Base-by-base conservation (phyloP, 2,113 vertebrate genomes). In the Orcinus orca region DNA sequence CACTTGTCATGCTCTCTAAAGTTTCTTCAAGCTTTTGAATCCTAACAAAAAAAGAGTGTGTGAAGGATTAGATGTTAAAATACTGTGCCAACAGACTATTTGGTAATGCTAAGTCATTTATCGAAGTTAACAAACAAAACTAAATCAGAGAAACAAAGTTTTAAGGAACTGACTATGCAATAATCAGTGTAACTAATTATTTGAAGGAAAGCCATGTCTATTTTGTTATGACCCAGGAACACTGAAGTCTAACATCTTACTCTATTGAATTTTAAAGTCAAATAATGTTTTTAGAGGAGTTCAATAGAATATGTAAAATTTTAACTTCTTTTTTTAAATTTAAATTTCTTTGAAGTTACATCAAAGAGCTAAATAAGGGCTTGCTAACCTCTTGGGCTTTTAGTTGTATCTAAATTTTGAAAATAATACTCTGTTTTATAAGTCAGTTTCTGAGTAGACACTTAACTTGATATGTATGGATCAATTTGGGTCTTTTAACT, bases 311-410 rank as follows among this genome's bases (percentile, higher is more conserved):
- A 53, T n/a, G 13, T 38, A 85, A 77, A 88, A 62, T 73, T 95
- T 77, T 67, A 93, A 85, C 50, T 90, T 83, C 44, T 95, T 96
- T 93, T 58, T 63, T 25, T 0, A 53, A 88, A 71, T 77, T 96
- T 82, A 76, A 93, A 85, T 65, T 88, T 84, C 55, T 95, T 95
- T 93, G 23, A 88, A 83, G 47, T 33, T 94, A 86, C 36, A 86
- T 95, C 41, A 70, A 76, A 93, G 82, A 81, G 23, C 26, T 74
- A 96, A 76, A 33, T 29, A 50, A 65, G 4, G 33, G 8, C 25
- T 90, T 94, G 31, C 47, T 79, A 41, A 96, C 7, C 8, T 71
- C 70, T 96, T 89, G 25, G 13, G 12, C 11, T 92, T 84, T 96
- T 60, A 90, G 58, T 41, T 44, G 17, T 77, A 58, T 62, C 6